Evolutionary conservation across 2,888 invertebrate species (phyloP).

Genomic region (Pachydiplax longipennis): DNA sequence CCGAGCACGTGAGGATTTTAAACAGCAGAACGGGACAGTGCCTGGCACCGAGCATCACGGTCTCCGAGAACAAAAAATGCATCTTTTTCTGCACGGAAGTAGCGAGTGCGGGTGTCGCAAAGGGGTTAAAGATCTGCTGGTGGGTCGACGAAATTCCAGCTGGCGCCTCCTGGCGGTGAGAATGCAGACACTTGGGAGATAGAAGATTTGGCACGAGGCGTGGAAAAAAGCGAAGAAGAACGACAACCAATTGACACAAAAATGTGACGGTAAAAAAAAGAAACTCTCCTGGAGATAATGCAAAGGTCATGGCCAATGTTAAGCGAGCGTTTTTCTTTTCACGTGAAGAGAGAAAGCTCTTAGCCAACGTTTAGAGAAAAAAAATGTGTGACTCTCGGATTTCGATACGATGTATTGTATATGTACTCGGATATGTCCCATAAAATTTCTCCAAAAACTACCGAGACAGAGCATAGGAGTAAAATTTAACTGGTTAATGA

Average conservation of each 20-base stretch:
- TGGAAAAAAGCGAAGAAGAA: background rate
- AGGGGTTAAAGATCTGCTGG: background rate
- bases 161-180: background rate
- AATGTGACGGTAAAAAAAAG: background rate
- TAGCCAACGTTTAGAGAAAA: too few species aligned
- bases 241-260: background rate
- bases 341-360: too few species aligned
- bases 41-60: background rate
- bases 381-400: too few species aligned
- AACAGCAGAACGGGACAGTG: background rate
- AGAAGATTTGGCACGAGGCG: background rate
- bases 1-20: background rate
- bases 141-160: background rate
- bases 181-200: background rate
- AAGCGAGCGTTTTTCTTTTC: background rate
- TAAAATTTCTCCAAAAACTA: too few species aligned
- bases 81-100: background rate
- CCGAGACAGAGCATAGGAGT: too few species aligned
- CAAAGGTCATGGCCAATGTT: background rate
- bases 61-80: background rate
- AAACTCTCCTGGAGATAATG: background rate
- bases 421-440: too few species aligned
- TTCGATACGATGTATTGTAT: too few species aligned
- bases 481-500: too few species aligned
- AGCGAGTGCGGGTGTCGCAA: background rate